These are phyloP conservation scores for Syngnathus acus DNA, from an alignment of 2,797 vertebrate genomes.

Conservation along the genomic window DNA sequence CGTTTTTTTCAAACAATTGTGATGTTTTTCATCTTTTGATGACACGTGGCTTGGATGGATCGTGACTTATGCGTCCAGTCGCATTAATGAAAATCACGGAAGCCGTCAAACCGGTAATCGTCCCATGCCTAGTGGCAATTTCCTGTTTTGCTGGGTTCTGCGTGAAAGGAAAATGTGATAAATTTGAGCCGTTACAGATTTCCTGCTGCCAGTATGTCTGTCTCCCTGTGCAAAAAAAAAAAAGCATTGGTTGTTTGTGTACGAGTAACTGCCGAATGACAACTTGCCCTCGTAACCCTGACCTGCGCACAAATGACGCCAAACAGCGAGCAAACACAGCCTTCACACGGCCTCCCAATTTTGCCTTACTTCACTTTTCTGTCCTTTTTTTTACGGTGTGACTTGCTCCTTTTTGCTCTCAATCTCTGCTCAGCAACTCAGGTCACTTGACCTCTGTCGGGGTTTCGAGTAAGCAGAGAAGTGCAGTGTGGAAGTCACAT, in stretches of 20 bases:
- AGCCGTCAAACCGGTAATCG: not conserved
- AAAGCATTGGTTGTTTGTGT: conserved; percentile 36
- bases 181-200: no score
- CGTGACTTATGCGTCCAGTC: no score
- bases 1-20: no score
- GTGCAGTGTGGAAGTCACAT: conserved; percentile 19
- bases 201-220: not conserved
- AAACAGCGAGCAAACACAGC: conserved; percentile 38
- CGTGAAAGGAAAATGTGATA: no score
- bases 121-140: no score
- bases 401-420: not conserved
- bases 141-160: no score
- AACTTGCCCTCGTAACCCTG: conserved; percentile 41
- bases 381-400: not conserved
- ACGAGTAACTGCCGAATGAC: conserved; percentile 27
- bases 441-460: conserved; percentile 18
- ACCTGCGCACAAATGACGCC: conserved; percentile 38
- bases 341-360: conserved; percentile 18
- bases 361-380: not conserved
- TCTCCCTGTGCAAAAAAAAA: not conserved
- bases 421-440: conserved; percentile 4
- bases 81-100: no score
- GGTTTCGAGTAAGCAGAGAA: conserved; percentile 35
- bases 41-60: no score
- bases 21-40: no score